phyloP scores from a whole-genome alignment of 92 coral and sea anemone genomes.

The Anthopleura xanthogrammica region DNA sequence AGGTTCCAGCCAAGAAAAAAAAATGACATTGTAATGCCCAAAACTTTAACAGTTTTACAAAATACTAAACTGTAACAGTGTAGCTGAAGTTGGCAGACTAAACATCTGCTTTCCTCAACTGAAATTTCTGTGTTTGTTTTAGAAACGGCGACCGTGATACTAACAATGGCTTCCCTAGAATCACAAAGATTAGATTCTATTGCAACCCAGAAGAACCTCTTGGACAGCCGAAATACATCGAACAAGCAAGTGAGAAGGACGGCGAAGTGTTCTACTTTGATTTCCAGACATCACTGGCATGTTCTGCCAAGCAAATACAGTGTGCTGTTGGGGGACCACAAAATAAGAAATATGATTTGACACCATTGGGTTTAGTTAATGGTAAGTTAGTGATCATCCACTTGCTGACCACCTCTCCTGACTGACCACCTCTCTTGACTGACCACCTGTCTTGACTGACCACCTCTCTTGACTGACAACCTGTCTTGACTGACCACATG shows the following conservation, averaged over 20 bases:
- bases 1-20: too few relatives aligned
- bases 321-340: conserved; percentile 51
- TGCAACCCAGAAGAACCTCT: conserved; percentile 66
- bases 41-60: too few relatives aligned
- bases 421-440: neutral
- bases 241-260: conserved; percentile 48
- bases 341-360: conserved; percentile 60
- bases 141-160: conserved; percentile 73
- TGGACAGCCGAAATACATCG: conserved; percentile 62
- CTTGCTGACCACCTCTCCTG: neutral
- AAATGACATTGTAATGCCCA: too few relatives aligned
- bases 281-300: conserved; percentile 78
- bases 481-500: neutral
- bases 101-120: neutral
- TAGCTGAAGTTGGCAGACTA: too few relatives aligned
- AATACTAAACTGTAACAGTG: too few relatives aligned
- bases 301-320: conserved; percentile 75
- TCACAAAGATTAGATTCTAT: conserved; percentile 69
- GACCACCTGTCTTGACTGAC: neutral
- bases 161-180: conserved; percentile 56
- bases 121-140: neutral
- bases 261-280: conserved; percentile 72
- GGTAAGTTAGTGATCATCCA: conserved; percentile 42
- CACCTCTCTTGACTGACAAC: neutral
- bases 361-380: conserved; percentile 60